Evolutionary conservation across 1,140 invertebrate species (phyloP).

Genomic region (Caenorhabditis inopinata): DNA sequence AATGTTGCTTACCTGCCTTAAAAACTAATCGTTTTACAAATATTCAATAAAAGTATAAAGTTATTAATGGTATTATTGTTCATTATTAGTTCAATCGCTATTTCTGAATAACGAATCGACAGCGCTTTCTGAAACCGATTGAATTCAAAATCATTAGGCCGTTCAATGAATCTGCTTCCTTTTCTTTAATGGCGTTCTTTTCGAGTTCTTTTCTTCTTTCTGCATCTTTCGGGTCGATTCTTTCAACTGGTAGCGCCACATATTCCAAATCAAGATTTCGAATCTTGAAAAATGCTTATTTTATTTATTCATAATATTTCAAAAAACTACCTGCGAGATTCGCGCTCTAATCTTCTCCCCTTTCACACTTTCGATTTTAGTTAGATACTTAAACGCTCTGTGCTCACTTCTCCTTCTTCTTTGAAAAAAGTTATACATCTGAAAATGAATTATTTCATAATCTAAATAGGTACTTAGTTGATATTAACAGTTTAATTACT

Average conservation of each 20-base stretch:
- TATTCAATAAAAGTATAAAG: no score
- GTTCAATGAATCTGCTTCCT: not conserved
- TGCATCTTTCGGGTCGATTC: not conserved
- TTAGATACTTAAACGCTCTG: not conserved
- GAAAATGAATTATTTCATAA: not conserved
- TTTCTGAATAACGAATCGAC: no score
- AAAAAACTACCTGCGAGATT: not conserved
- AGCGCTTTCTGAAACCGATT: no score
- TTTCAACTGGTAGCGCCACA: not conserved
- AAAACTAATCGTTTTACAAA: no score
- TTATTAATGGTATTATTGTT: not conserved
- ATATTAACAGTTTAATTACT: no score
- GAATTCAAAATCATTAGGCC: not conserved
- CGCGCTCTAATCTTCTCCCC: not conserved
- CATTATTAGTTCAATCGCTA: not conserved
- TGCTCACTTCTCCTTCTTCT: not conserved
- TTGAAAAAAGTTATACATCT: conserved; percentile 8
- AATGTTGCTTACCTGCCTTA: no score
- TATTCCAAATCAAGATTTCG: not conserved
- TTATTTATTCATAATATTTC: not conserved
- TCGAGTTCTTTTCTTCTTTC: not conserved
- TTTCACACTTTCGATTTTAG: not conserved
- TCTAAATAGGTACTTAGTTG: no score
- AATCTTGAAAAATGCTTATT: not conserved
- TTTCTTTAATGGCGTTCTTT: not conserved